Evolutionary conservation across 1,140 invertebrate genomes (phyloP), one percentile per base, ranked within the genome.

Genomic region (Drosophila lini): DNA sequence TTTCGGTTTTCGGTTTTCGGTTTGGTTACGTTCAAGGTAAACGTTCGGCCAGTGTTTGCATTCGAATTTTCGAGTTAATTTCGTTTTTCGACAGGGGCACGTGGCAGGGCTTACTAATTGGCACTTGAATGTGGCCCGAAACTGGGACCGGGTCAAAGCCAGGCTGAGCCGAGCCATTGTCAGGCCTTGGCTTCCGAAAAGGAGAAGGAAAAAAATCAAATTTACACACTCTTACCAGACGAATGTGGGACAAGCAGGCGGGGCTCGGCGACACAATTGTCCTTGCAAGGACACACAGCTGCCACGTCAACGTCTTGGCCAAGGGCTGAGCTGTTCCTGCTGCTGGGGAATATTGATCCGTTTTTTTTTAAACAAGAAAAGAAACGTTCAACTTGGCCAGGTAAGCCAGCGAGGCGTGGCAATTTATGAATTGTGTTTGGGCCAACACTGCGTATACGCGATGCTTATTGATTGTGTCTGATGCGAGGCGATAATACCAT

Each of bases 241-340:
- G 41, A 71, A 71, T 70, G 44, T 71, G 62, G 44, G 71, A 25
- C 73, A 60, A 58, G 55, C 36, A 25, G 41, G 52, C 38, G 60
- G 53, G 62, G 32, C 28, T 22, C 38, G 38, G 44, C 56, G 40
- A 60, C 75, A 74, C 84, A 83, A 86, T 84, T 88, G 84, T 89
- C 80, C 84, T 89, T 78, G 69, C 84, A 88, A 88, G 84, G 84
- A 88, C 84, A 89, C 65, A 78, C 76, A 78, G 78, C 78, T 74
- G 81, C 74, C 78, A 81, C 70, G 78, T 86, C 62, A 86, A 88
- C 80, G 76, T 86, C 80, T 86, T 79, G 67, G 81, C 73, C 56
- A 65, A 60, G 74, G 74, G 74, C 56, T 78, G 60, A 74, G 41
- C 53, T 34, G 47, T 41, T 63, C 48, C 69, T 58, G 42, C 47